A percentile compares a stretch with the other conserved stretches of the same genome.
Conservation (phyloP, 2,113 vertebrate genomes). For the Mionectes macconnelli region DNA sequence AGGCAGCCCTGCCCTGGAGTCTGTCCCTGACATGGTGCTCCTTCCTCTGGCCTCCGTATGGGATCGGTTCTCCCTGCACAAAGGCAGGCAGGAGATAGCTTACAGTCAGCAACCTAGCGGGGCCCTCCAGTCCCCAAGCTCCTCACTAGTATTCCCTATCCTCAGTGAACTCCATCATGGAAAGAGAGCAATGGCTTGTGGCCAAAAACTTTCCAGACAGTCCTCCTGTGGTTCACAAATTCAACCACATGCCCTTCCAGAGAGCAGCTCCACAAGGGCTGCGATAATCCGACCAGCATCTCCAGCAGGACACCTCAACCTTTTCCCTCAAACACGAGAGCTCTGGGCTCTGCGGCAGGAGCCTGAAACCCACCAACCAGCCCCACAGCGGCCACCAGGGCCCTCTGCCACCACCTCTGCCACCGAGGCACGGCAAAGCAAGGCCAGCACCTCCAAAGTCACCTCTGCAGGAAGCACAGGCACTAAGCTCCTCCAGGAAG, state of each 20-base stretch:
- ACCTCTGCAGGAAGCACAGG: not conserved
- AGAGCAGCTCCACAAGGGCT: not conserved
- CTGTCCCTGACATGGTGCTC: not conserved
- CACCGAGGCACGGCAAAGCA: not conserved
- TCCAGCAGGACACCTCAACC: not conserved
- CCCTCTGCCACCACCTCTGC: not conserved
- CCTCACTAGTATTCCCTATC: not conserved
- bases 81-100: not conserved
- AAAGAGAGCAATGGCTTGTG: not conserved
- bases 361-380: rapidly evolving
- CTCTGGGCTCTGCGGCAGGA: not conserved
- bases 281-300: not conserved
- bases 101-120: not conserved
- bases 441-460: not conserved
- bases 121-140: not conserved
- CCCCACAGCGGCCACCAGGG: rapidly evolving
- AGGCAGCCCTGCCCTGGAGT: not conserved
- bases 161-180: not conserved
- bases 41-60: not conserved
- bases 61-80: not conserved
- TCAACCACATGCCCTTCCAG: not conserved
- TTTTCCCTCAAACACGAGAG: not conserved
- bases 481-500: not conserved
- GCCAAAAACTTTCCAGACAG: not conserved
- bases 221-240: not conserved